Percentiles rank a stretch among this genome's conserved stretches.
These are phyloP conservation scores for Abscondita cerata DNA, from an alignment of 2,888 invertebrate species.

Conservation along the genomic window DNA sequence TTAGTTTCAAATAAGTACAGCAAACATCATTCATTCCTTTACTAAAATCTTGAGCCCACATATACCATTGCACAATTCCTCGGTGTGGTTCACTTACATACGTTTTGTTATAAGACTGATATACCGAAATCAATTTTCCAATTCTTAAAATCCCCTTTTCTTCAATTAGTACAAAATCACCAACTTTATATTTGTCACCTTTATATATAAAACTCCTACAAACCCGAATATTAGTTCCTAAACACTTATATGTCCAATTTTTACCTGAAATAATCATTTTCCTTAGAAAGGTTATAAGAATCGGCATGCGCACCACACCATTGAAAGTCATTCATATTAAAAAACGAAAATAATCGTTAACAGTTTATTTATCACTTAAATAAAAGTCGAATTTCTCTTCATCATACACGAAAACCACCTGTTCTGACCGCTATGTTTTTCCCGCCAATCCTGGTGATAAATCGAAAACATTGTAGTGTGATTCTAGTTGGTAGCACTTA, in stretches of 20 bases:
- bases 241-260: neutral
- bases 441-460: neutral
- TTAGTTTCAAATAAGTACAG: slow-evolving; percentile 33
- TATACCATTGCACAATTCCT: slow-evolving; percentile 39
- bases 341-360: too few species aligned
- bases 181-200: slow-evolving; percentile 18
- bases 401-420: slow-evolving; percentile 7
- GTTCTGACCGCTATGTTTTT: neutral
- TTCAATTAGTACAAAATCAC: slow-evolving; percentile 28
- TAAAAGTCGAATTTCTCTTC: too few species aligned
- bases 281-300: too few species aligned
- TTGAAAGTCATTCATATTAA: slow-evolving; percentile 8
- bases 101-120: slow-evolving; percentile 16
- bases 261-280: too few species aligned
- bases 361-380: too few species aligned
- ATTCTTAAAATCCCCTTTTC: slow-evolving; percentile 1
- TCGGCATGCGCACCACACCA: slow-evolving; percentile 8
- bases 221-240: neutral
- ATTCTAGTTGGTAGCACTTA: too few species aligned
- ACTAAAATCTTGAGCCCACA: slow-evolving; percentile 35
- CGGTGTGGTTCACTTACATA: neutral
- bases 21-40: slow-evolving; percentile 19
- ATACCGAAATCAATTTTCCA: slow-evolving; percentile 25
- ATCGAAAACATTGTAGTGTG: too few species aligned
- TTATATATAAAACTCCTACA: slow-evolving; percentile 28